These are phyloP conservation scores for Scolopax bukidnonensis DNA, from an alignment of 2,797 vertebrate genomes.

Conservation along the genomic window DNA sequence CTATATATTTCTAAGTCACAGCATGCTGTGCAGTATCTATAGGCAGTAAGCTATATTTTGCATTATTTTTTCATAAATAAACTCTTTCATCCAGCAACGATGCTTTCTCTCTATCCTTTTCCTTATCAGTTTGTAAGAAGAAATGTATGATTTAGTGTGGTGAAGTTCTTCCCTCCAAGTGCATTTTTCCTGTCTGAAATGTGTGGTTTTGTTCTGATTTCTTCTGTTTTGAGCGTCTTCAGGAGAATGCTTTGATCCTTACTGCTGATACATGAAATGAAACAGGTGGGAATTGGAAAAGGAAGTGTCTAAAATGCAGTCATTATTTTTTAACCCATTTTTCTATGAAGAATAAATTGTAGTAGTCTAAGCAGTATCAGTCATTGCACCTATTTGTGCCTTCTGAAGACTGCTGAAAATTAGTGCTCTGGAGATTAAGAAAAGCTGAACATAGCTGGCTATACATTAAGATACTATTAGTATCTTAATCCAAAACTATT, in stretches of 20 bases:
- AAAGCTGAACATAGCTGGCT: background rate
- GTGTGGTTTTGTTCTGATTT: background rate
- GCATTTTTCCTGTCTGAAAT: background rate
- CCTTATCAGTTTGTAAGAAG: background rate
- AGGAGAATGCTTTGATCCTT: background rate
- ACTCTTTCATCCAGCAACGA: background rate
- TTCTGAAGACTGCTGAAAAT: background rate
- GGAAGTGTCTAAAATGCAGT: background rate
- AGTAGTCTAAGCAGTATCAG: background rate
- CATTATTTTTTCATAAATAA: background rate
- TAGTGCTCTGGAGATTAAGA: background rate
- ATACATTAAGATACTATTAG: too few species aligned
- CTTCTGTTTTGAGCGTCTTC: background rate
- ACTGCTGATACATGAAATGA: background rate
- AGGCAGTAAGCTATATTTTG: background rate
- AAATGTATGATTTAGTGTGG: background rate
- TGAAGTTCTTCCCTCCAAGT: background rate
- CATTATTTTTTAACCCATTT: background rate
- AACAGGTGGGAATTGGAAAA: background rate
- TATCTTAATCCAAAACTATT: background rate
- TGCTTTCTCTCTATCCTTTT: background rate
- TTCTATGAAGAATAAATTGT: background rate
- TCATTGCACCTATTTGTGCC: background rate
- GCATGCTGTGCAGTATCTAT: background rate
- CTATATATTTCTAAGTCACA: background rate